Evolutionary conservation across 2,888 invertebrate species (phyloP).

Genomic region (Notodonta ziczac): DNA sequence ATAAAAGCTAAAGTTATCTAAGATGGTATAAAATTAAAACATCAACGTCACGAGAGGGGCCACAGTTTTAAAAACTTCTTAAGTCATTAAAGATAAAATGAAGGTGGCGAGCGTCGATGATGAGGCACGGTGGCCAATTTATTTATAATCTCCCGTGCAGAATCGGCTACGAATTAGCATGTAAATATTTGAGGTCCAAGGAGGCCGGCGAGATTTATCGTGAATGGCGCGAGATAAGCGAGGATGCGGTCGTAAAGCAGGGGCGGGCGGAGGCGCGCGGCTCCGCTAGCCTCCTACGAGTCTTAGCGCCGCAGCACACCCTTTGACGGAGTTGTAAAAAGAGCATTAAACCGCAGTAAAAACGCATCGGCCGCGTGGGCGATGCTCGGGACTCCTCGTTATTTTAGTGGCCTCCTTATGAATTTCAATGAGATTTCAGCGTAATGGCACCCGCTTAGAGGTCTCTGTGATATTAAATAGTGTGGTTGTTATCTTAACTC

Average conservation of each 20-base stretch:
- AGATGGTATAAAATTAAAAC: slow-evolving; percentile 73
- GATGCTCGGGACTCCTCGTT: slow-evolving; percentile 61
- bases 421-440: slow-evolving; percentile 79
- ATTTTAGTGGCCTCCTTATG: slow-evolving; percentile 79
- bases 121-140: slow-evolving; percentile 74
- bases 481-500: slow-evolving; percentile 41
- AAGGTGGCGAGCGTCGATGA: slow-evolving; percentile 63
- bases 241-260: slow-evolving; percentile 77
- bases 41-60: slow-evolving; percentile 57
- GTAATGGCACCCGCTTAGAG: slow-evolving; percentile 59
- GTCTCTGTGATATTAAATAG: slow-evolving; percentile 55
- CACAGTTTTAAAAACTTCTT: slow-evolving; percentile 73
- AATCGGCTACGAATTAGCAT: slow-evolving; percentile 83
- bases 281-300: slow-evolving; percentile 31
- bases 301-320: slow-evolving; percentile 61
- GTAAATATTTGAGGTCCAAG: slow-evolving; percentile 84
- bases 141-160: slow-evolving; percentile 82
- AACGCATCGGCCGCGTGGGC: slow-evolving; percentile 75
- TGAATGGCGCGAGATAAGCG: slow-evolving; percentile 78
- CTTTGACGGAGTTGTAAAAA: slow-evolving; percentile 83
- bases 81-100: slow-evolving; percentile 79
- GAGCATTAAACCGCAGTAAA: slow-evolving; percentile 83
- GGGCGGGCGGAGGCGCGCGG: slow-evolving; percentile 48
- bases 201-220: slow-evolving; percentile 80
- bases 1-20: slow-evolving; percentile 70